phyloP scores from a whole-genome alignment of 2,888 invertebrate genomes.

The Drosophila robusta region DNA sequence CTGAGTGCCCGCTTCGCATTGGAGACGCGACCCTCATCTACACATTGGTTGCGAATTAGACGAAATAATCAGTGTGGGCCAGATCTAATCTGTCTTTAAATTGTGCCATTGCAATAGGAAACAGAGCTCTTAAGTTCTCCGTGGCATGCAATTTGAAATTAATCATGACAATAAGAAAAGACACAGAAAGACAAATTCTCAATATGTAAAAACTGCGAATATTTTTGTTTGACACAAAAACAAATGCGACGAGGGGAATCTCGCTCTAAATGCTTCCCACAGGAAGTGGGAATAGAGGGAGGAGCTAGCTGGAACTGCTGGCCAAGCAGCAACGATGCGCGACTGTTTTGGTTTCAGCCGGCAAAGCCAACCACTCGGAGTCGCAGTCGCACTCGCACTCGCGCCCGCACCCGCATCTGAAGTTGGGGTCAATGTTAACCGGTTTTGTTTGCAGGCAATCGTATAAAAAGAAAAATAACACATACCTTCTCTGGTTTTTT shows the following conservation, averaged over 20 bases:
- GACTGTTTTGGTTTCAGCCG: slow-evolving; percentile 22
- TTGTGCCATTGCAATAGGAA: slow-evolving; percentile 30
- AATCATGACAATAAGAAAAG: slow-evolving; percentile 43
- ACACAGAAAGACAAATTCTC: slow-evolving; percentile 9
- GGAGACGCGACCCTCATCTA: slow-evolving; percentile 14
- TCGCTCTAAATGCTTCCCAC: slow-evolving; percentile 41
- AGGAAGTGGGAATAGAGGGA: slow-evolving; percentile 36
- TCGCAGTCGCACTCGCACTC: background rate
- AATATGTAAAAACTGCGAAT: slow-evolving; percentile 2
- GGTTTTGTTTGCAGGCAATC: slow-evolving; percentile 41
- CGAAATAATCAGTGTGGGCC: slow-evolving; percentile 3
- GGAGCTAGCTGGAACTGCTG: slow-evolving; percentile 34
- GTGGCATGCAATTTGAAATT: slow-evolving; percentile 30
- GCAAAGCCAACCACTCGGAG: slow-evolving; percentile 13
- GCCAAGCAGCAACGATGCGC: slow-evolving; percentile 51
- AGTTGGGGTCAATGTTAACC: slow-evolving; percentile 51
- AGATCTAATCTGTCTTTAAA: slow-evolving; percentile 48
- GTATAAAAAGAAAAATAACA: slow-evolving; percentile 34
- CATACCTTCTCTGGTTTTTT: slow-evolving; percentile 89
- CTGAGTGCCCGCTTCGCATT: slow-evolving; percentile 24
- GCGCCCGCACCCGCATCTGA: slow-evolving; percentile 26
- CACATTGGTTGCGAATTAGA: slow-evolving; percentile 3
- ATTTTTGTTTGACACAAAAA: slow-evolving; percentile 5
- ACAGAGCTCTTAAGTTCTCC: slow-evolving; percentile 9
- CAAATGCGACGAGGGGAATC: background rate